phyloP scores from a whole-genome alignment of 2,888 invertebrate genomes.

The Parnassius apollo region DNA sequence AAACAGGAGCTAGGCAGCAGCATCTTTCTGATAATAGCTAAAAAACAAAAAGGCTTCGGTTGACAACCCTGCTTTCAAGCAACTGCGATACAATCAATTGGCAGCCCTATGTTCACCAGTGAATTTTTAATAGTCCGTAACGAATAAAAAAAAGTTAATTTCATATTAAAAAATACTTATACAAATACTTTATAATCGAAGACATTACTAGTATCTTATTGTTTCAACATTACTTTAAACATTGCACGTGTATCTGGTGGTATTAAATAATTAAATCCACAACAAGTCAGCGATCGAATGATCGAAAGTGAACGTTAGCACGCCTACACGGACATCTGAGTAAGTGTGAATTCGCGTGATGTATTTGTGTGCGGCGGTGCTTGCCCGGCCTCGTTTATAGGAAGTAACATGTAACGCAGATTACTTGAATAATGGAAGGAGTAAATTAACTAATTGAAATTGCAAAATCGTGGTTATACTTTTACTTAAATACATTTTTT shows the following conservation, averaged over 20 bases:
- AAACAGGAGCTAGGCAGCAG: no score
- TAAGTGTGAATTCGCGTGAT: not conserved
- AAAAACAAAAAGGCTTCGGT: no score
- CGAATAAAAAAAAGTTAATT: no score
- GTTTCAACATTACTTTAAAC: constrained; percentile 1
- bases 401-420: constrained; percentile 14
- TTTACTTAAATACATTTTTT: no score
- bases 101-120: no score
- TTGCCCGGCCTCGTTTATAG: constrained; percentile 12
- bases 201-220: not conserved
- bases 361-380: constrained; percentile 9
- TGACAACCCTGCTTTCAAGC: no score
- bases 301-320: constrained; percentile 24
- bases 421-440: constrained; percentile 10
- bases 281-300: constrained; percentile 19
- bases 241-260: not conserved
- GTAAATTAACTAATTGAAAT: not conserved
- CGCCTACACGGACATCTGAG: constrained; percentile 5
- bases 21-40: no score
- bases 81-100: no score
- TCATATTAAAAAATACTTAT: no score
- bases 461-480: no score
- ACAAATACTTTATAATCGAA: not conserved
- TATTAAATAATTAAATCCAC: constrained; percentile 20
- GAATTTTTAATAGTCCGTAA: no score